Conservation (phyloP, 1,140 invertebrate genomes). For the Cepaea nemoralis region DNA sequence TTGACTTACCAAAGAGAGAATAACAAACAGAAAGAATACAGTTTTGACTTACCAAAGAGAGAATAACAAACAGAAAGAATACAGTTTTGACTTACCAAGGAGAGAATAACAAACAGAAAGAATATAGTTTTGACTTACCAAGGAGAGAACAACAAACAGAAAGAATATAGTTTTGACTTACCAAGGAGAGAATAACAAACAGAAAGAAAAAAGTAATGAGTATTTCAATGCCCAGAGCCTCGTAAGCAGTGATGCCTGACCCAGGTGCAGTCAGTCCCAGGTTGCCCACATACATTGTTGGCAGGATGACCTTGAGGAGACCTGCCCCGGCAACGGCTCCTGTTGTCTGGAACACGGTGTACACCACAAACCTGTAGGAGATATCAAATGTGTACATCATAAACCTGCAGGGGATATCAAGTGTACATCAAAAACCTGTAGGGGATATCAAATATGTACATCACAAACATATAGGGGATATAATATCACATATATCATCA, state of each 20-base stretch:
- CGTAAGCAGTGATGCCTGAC: constrained; percentile 60
- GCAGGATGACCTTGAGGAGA: constrained; percentile 46
- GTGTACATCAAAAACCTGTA: constrained; percentile 78
- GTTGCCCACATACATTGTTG: constrained; percentile 37
- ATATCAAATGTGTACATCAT: too few relatives aligned
- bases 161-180: too few relatives aligned
- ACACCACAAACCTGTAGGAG: constrained; percentile 78
- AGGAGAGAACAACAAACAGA: background rate
- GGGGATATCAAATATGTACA: background rate
- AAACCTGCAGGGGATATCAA: too few relatives aligned
- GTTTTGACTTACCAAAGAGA: too few relatives aligned
- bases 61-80: too few relatives aligned
- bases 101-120: too few relatives aligned
- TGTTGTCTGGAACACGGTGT: constrained; percentile 55
- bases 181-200: constrained; percentile 85
- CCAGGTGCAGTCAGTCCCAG: constrained; percentile 51
- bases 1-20: too few relatives aligned
- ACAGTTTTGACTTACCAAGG: too few relatives aligned
- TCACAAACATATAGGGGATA: too few relatives aligned
- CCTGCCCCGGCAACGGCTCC: constrained; percentile 57
- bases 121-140: too few relatives aligned
- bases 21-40: too few relatives aligned
- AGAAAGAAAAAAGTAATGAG: constrained; percentile 89
- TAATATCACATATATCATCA: too few relatives aligned
- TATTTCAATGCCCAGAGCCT: constrained; percentile 86